These are phyloP conservation scores for Plodia interpunctella DNA, from an alignment of 1,140 invertebrate genomes.

Conservation along the genomic window DNA sequence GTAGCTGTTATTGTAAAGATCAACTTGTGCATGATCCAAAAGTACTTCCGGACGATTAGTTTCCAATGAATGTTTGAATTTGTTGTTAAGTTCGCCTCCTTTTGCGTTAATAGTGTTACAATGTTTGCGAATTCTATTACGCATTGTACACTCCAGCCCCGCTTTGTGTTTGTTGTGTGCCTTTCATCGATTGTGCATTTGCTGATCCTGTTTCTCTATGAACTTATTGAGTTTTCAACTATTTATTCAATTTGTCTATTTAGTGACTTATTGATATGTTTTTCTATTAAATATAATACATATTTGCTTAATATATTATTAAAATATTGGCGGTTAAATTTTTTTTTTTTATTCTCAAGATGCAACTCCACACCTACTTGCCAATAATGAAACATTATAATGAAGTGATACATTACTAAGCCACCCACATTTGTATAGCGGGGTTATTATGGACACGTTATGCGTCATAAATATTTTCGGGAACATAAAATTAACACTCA, in stretches of 20 bases:
- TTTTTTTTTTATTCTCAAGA: background rate
- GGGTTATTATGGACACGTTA: slow-evolving; percentile 69
- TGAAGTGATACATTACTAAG: slow-evolving; percentile 67
- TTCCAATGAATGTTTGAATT: slow-evolving; percentile 66
- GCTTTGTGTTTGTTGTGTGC: slow-evolving; percentile 47
- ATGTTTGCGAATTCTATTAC: slow-evolving; percentile 74
- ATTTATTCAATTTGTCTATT: background rate
- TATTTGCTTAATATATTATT: no score
- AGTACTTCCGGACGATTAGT: slow-evolving; percentile 70
- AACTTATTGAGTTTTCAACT: slow-evolving; percentile 7
- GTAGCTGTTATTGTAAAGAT: slow-evolving; percentile 48
- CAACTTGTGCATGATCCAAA: slow-evolving; percentile 65
- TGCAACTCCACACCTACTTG: slow-evolving; percentile 13
- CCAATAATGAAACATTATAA: slow-evolving; percentile 38
- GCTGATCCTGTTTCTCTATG: slow-evolving; percentile 48
- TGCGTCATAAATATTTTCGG: slow-evolving; percentile 75
- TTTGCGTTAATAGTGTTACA: slow-evolving; percentile 72
- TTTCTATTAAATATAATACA: no score
- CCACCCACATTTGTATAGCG: slow-evolving; percentile 73
- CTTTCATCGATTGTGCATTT: slow-evolving; percentile 54
- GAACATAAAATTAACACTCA: slow-evolving; percentile 76
- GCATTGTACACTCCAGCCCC: slow-evolving; percentile 54
- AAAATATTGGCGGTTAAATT: background rate
- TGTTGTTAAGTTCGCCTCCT: slow-evolving; percentile 74
- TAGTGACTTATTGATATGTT: background rate